phyloP scores from a whole-genome alignment of 2,797 vertebrate genomes.

The Sebastes kiyomatsui region DNA sequence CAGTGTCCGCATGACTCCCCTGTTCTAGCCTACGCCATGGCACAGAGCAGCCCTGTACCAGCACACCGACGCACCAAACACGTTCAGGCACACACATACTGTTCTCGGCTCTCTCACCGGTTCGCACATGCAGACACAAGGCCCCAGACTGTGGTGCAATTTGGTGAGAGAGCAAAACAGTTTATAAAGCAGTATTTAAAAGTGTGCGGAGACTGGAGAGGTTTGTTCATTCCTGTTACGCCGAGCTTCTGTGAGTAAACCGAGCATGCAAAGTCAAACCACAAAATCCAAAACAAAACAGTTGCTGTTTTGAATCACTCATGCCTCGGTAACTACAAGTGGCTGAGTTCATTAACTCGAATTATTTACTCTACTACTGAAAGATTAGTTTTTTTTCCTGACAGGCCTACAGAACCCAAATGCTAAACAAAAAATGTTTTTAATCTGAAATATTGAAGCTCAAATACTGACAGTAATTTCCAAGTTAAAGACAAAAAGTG shows the following conservation, averaged over 20 bases:
- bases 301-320: slow-evolving; percentile 52
- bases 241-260: slow-evolving; percentile 38
- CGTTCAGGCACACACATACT: slow-evolving; percentile 68
- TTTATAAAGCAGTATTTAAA: slow-evolving; percentile 31
- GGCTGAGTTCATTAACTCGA: slow-evolving; percentile 49
- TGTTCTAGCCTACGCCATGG: slow-evolving; percentile 82
- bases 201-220: slow-evolving; percentile 16
- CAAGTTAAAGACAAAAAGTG: neutral
- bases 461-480: neutral
- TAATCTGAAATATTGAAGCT: neutral
- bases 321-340: slow-evolving; percentile 46
- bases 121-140: slow-evolving; percentile 64
- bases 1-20: slow-evolving; percentile 82
- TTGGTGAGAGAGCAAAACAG: slow-evolving; percentile 41
- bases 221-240: slow-evolving; percentile 22
- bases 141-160: slow-evolving; percentile 40
- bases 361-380: slow-evolving; percentile 50
- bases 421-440: slow-evolving; percentile 2
- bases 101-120: slow-evolving; percentile 48
- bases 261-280: slow-evolving; percentile 57
- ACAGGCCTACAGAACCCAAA: neutral
- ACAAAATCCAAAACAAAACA: slow-evolving; percentile 60
- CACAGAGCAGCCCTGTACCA: slow-evolving; percentile 81
- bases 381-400: slow-evolving; percentile 8
- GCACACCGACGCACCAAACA: slow-evolving; percentile 70